phyloP scores from a whole-genome alignment of 2,888 invertebrate species.

The Cephonodes hylas region DNA sequence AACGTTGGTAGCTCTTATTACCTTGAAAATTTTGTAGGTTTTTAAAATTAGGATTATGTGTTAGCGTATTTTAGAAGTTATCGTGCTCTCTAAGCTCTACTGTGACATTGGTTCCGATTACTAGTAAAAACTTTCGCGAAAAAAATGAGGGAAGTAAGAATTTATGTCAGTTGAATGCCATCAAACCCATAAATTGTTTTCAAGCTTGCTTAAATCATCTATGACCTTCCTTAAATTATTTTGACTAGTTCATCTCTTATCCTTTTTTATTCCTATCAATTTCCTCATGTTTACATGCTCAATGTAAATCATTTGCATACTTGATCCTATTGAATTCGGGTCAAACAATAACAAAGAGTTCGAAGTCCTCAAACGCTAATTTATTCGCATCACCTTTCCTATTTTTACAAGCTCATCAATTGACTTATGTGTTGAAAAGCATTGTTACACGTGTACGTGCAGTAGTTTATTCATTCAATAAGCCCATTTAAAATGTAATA shows the following conservation, averaged over 20 bases:
- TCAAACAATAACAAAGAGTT: background rate
- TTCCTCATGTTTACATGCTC: background rate
- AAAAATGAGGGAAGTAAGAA: no score
- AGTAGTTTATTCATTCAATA: slow-evolving; percentile 1
- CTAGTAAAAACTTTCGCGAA: no score
- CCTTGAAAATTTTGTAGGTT: no score
- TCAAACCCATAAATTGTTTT: no score
- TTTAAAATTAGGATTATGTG: no score
- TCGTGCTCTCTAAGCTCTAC: no score
- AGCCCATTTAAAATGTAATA: background rate
- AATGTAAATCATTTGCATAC: background rate
- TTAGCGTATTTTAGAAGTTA: no score
- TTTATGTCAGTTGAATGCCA: no score
- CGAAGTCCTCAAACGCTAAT: background rate
- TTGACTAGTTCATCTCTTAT: background rate
- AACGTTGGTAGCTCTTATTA: no score
- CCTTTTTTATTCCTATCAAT: background rate
- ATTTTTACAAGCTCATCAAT: background rate
- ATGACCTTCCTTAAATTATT: no score
- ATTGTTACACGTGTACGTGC: background rate
- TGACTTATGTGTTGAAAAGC: background rate
- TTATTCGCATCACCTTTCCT: background rate
- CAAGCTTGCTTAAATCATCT: no score
- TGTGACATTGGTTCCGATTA: no score
- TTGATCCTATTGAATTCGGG: background rate